Percentiles rank a stretch among this genome's conserved stretches.
These are phyloP conservation scores for Ictalurus furcatus DNA, from an alignment of 2,113 vertebrate genomes.

Conservation along the genomic window DNA sequence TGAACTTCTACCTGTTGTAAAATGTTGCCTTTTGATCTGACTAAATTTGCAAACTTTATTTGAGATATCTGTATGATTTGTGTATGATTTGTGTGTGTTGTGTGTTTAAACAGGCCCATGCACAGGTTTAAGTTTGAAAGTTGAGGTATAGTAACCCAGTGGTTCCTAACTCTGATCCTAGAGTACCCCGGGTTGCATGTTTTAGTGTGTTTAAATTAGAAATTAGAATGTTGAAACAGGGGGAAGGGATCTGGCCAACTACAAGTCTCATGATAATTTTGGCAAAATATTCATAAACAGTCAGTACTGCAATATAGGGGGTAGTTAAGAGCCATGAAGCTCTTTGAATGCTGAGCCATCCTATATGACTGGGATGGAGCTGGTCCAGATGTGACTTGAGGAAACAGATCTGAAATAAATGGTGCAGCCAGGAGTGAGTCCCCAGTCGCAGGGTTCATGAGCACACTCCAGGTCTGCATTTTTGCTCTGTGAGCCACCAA, in stretches of 20 bases:
- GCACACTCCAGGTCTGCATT: not conserved
- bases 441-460: not conserved
- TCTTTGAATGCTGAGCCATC: not conserved
- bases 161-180: not conserved
- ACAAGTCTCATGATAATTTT: not conserved
- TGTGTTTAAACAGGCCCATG: not conserved
- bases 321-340: not conserved
- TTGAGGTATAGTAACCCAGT: not conserved
- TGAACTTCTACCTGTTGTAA: slow-evolving; percentile 41
- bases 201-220: not conserved
- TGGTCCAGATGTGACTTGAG: not conserved
- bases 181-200: not conserved
- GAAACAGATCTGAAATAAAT: not conserved
- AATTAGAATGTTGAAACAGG: not conserved
- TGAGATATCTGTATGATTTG: not conserved
- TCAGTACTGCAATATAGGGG: not conserved
- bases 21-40: slow-evolving; percentile 62
- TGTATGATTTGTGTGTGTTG: too few species aligned
- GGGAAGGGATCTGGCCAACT: not conserved
- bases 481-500: not conserved
- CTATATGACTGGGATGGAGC: not conserved
- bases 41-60: not conserved
- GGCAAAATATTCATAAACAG: not conserved
- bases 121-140: not conserved
- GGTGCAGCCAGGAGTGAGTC: not conserved